A percentile compares a stretch with the other conserved stretches of the same genome.
phyloP scores from a whole-genome alignment of 2,113 vertebrate species.

The Elaphurus davidianus region DNA sequence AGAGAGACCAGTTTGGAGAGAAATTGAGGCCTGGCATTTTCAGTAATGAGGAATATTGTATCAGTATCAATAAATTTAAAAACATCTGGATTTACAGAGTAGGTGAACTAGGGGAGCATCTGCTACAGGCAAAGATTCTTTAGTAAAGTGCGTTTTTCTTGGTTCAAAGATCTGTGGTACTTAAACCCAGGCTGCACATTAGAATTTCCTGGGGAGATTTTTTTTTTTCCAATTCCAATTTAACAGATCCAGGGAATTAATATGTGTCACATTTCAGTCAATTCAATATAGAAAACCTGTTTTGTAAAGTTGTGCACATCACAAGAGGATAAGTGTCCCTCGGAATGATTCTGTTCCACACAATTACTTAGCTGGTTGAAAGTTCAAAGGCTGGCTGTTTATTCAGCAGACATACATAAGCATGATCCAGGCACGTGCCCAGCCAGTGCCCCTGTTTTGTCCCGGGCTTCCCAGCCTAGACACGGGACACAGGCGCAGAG shows the following conservation, averaged over 20 bases:
- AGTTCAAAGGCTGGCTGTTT: not conserved
- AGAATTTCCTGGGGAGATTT: not conserved
- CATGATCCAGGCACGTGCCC: not conserved
- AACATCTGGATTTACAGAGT: not conserved
- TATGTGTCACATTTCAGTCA: not conserved
- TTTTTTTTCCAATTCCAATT: not conserved
- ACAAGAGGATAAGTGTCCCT: not conserved
- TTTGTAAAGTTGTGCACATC: not conserved
- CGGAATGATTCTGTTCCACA: not conserved
- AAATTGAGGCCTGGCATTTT: not conserved
- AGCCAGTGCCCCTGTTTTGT: not conserved
- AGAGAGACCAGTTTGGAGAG: not conserved
- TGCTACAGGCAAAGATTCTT: not conserved
- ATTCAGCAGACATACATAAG: not conserved
- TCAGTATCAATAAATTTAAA: not conserved
- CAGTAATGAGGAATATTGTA: not conserved
- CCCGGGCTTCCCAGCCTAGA: too few species aligned
- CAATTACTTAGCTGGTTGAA: not conserved
- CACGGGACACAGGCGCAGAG: not conserved
- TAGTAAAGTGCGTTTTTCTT: not conserved
- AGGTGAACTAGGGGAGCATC: not conserved
- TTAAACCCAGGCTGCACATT: not conserved
- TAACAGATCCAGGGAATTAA: not conserved
- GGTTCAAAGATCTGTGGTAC: not conserved
- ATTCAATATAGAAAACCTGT: not conserved